These are phyloP conservation scores for Drosophila hydei DNA, from an alignment of 1,140 invertebrate species.

Conservation along the genomic window DNA sequence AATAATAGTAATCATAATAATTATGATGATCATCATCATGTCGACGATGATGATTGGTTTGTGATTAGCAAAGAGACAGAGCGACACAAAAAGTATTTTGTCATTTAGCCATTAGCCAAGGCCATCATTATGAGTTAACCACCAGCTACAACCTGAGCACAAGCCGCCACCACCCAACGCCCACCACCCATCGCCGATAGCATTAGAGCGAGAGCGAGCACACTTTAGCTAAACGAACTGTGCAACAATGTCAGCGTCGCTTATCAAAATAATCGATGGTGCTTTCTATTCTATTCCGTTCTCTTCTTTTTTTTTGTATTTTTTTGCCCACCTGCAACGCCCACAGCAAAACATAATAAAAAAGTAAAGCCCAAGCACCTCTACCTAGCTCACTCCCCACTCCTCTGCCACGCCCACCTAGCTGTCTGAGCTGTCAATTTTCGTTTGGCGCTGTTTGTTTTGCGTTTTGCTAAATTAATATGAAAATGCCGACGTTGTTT, in stretches of 20 bases:
- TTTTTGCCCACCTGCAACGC: too few relatives aligned
- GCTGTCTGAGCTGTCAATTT: constrained; percentile 69
- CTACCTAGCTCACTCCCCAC: not conserved
- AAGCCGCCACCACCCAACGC: constrained; percentile 2
- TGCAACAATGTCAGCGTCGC: constrained; percentile 64
- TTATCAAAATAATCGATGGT: constrained; percentile 78
- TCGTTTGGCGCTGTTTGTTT: constrained; percentile 66
- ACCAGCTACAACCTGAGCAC: constrained; percentile 4
- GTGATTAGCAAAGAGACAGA: constrained; percentile 55
- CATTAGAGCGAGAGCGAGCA: constrained; percentile 15
- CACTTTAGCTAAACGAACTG: constrained; percentile 36
- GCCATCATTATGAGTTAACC: constrained; percentile 55
- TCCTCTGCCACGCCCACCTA: constrained; percentile 16
- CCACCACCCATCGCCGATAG: constrained; percentile 12
- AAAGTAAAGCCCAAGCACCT: too few relatives aligned
- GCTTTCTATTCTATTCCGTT: not conserved
- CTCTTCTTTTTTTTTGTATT: too few relatives aligned
- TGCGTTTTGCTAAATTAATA: constrained; percentile 65
- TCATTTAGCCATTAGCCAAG: constrained; percentile 62
- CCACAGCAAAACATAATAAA: too few relatives aligned
- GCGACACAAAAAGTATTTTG: constrained; percentile 54
- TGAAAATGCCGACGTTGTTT: constrained; percentile 43
- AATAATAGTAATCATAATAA: constrained; percentile 2
- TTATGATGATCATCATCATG: constrained; percentile 28
- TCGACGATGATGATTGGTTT: constrained; percentile 25